Base-by-base conservation (phyloP, 2,113 vertebrate genomes). In the Trinectes maculatus region DNA sequence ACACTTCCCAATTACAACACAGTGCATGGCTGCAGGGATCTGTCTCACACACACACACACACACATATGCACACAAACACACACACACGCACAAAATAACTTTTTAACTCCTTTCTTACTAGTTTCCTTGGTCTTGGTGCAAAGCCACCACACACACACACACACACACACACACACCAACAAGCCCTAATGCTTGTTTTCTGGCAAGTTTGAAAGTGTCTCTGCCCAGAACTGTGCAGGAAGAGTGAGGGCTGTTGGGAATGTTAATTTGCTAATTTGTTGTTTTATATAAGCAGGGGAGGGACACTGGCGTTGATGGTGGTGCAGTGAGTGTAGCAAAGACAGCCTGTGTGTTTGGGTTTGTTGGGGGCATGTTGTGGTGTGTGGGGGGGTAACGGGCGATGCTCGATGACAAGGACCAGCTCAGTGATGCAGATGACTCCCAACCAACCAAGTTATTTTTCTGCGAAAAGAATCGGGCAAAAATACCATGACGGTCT, bases 261-360 rank as follows among this genome's bases (percentile, higher is more conserved):
- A 89, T 89, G 87, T 90, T 91, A 87, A 92, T 91, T 90, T 90
- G 85, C 72, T 89, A 90, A 91, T 91, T 91, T 89, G 89, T 88
- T 89, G 81, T 90, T 89, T 87, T 79, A 80, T 78, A 78, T 85
- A 85, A 85, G 69, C 74, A 69, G 53, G 48, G 76, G 42, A 69
- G 39, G 70, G 63, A 71, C 53, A 46, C 43, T 47, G 49, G 48
- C 36, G 54, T 26, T 54, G 48, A 34, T 49, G 76, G 60, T 47
- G 51, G 52, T 64, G 72, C 39, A 68, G 51, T 5, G 4, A 71
- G 31, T 34, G 72, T 39, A 54, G 60, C 54, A 59, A 53, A 68
- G 71, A 69, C 51, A 51, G 44, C 67, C 29, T 25, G 64, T 52
- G 67, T 74, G 57, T 84, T 70, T 77, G 62, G 42, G 59, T 68